Evolutionary conservation across 23 tunicate species (phyloP).

Genomic region (Diplosoma virens): DNA sequence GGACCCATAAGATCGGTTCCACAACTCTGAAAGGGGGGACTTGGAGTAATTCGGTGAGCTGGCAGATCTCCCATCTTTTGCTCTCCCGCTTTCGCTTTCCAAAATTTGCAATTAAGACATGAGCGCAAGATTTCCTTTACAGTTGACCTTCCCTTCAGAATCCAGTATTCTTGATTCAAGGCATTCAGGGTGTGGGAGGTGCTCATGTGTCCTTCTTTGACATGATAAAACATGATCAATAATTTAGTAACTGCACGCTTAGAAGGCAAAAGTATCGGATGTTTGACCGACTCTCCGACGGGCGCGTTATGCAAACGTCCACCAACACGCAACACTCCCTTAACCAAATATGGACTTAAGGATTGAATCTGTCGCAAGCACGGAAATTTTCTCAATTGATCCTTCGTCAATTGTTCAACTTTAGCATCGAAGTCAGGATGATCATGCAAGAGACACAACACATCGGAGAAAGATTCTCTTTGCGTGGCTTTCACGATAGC

Average conservation of each 20-base stretch:
- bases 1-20: conserved; percentile 43
- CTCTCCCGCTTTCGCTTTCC: conserved; percentile 31
- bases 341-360: too few relatives aligned
- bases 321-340: too few relatives aligned
- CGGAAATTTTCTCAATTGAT: too few relatives aligned
- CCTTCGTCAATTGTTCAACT: too few relatives aligned
- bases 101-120: conserved; percentile 9
- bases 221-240: neutral
- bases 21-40: conserved; percentile 4
- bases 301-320: too few relatives aligned
- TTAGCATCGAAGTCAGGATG: too few relatives aligned
- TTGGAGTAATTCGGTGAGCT: conserved; percentile 18
- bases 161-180: conserved; percentile 7
- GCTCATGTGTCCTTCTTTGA: conserved; percentile 22
- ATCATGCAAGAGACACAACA: too few relatives aligned
- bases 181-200: conserved; percentile 32
- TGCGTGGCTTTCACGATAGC: too few relatives aligned
- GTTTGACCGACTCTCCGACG: too few relatives aligned
- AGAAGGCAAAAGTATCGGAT: conserved; percentile 19
- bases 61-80: conserved; percentile 41
- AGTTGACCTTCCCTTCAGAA: conserved; percentile 29
- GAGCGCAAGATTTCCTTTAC: neutral
- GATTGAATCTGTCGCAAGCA: too few relatives aligned
- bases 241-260: neutral
- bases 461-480: too few relatives aligned